Evolutionary conservation across 2,113 vertebrate genomes (phyloP).

Genomic region (Eubucco bourcierii): DNA sequence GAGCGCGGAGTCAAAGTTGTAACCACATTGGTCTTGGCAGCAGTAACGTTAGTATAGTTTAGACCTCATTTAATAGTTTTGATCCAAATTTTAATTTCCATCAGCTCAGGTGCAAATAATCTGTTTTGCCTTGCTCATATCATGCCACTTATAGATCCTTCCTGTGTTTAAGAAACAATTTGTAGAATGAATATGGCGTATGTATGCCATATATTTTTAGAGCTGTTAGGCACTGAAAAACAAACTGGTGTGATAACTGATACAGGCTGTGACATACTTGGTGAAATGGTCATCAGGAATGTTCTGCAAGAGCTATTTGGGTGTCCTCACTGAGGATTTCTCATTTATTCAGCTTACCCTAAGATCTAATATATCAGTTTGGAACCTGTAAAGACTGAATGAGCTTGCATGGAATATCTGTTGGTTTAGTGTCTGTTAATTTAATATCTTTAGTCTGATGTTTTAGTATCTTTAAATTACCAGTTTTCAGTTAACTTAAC

Average conservation of each 20-base stretch:
- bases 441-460: not conserved
- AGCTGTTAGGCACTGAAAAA: not conserved
- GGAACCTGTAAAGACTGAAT: not conserved
- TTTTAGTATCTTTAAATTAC: not conserved
- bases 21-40: not conserved
- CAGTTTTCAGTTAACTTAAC: not conserved
- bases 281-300: not conserved
- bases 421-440: not conserved
- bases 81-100: not conserved
- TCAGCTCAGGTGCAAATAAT: not conserved
- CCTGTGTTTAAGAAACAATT: not conserved
- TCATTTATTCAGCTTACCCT: not conserved
- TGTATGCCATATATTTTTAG: not conserved
- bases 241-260: not conserved
- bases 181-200: not conserved
- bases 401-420: not conserved
- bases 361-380: not conserved
- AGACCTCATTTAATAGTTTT: not conserved
- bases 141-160: not conserved
- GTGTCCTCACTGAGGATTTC: not conserved
- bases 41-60: not conserved
- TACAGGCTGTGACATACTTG: not conserved
- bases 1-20: not conserved
- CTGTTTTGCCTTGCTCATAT: not conserved
- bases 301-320: not conserved